phyloP scores from a whole-genome alignment of 2,888 invertebrate genomes.

The Cerastoderma edule region DNA sequence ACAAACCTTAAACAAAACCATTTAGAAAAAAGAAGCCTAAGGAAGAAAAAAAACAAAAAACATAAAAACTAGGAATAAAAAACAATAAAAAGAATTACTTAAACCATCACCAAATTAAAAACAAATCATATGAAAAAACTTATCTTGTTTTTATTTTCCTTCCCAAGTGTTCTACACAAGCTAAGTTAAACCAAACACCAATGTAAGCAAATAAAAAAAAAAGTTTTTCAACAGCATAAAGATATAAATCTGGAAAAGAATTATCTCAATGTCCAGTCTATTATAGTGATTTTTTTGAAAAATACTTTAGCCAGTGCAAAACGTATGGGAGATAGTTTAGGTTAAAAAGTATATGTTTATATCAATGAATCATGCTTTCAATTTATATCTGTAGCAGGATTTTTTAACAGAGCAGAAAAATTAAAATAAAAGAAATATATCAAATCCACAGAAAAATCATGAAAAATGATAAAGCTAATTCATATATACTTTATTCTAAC shows the following conservation, averaged over 20 bases:
- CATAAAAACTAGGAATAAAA: no score
- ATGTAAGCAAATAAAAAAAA: not conserved
- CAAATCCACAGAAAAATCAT: slow-evolving; percentile 1
- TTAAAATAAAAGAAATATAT: not conserved
- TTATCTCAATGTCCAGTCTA: not conserved
- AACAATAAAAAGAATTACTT: no score
- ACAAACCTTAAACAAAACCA: no score
- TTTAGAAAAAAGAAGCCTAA: no score
- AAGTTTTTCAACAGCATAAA: not conserved
- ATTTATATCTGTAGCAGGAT: not conserved
- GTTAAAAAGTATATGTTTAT: not conserved
- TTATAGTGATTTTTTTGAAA: not conserved
- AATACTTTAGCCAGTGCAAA: no score
- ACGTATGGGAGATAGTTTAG: no score
- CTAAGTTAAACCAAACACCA: not conserved
- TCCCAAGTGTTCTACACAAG: no score
- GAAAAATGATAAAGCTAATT: no score
- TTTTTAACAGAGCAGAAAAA: not conserved
- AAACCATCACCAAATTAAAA: no score
- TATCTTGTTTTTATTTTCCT: no score
- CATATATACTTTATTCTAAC: not conserved
- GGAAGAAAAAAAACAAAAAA: no score
- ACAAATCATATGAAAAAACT: no score
- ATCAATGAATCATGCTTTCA: not conserved
- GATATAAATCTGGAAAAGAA: not conserved